Percentiles rank a stretch among this genome's conserved stretches.
These are phyloP conservation scores for Dromiciops gliroides DNA, from an alignment of 2,113 vertebrate species.

Conservation along the genomic window DNA sequence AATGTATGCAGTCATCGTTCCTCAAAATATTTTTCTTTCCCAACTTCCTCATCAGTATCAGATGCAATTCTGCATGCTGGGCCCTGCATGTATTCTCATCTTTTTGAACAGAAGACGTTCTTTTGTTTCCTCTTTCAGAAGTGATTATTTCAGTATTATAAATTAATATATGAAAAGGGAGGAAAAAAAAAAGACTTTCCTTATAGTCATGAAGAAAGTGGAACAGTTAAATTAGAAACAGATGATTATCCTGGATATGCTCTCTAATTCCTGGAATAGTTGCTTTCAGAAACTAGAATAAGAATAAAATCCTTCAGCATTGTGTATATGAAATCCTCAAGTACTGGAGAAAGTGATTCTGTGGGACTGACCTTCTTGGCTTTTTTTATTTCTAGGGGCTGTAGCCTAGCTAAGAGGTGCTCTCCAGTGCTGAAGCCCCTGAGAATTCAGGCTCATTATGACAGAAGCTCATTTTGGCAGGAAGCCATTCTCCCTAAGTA, in stretches of 20 bases:
- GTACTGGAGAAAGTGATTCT: constrained; percentile 5
- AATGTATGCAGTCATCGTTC: constrained; percentile 64
- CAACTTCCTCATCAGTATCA: constrained; percentile 61
- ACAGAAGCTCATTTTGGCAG: constrained; percentile 38
- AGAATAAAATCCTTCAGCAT: constrained; percentile 36
- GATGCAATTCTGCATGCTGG: constrained; percentile 11
- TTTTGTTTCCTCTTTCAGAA: constrained; percentile 48
- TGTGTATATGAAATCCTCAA: constrained; percentile 30
- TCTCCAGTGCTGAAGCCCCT: neutral
- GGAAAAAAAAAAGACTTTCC: neutral
- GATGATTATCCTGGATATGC: neutral
- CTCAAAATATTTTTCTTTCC: constrained; percentile 43
- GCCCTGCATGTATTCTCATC: neutral
- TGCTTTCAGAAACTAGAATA: constrained; percentile 56
- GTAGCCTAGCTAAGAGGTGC: neutral
- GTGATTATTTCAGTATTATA: constrained; percentile 49
- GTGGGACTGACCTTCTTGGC: neutral
- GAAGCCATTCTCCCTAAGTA: constrained; percentile 21
- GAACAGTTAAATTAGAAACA: constrained; percentile 31
- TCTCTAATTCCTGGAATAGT: rapidly evolving
- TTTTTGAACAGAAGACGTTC: neutral
- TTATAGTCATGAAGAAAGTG: constrained; percentile 33
- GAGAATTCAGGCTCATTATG: constrained; percentile 31
- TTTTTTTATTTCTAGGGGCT: neutral
- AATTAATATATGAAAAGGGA: constrained; percentile 56